Conservation (phyloP, 2,113 vertebrate genomes). For the Seriola dumerili region DNA sequence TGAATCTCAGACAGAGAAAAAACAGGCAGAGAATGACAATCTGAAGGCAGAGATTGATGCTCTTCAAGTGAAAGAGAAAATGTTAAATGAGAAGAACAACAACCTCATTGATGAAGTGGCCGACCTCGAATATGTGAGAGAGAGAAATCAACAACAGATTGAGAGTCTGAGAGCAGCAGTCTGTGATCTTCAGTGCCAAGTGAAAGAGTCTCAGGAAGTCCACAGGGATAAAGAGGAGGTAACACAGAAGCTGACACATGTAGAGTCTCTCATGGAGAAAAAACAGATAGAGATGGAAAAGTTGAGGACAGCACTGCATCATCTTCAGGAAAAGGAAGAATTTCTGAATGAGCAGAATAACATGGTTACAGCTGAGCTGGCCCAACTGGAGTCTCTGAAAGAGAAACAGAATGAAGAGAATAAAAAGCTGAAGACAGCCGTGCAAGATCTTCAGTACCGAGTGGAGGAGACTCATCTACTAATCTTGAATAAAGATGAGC, state of each 20-base stretch:
- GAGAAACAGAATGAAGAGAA: neutral
- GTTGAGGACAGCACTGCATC: too few species aligned
- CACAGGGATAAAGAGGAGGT: neutral
- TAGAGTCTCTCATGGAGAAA: neutral
- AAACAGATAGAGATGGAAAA: neutral
- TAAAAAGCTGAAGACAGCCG: neutral
- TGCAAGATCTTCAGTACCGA: neutral
- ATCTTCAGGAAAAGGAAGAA: neutral
- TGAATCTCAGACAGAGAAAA: too few species aligned
- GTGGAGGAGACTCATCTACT: neutral
- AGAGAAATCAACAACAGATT: too few species aligned
- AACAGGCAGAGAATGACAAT: too few species aligned
- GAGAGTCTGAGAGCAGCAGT: too few species aligned
- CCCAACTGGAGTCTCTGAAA: too few species aligned
- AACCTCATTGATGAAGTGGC: too few species aligned
- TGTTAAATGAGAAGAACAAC: too few species aligned
- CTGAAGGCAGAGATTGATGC: too few species aligned
- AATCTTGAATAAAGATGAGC: neutral
- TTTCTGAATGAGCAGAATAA: neutral
- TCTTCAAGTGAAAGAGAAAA: too few species aligned
- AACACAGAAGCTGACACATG: neutral
- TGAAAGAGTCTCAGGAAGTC: neutral
- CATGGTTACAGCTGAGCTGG: neutral
- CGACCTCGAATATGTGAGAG: too few species aligned
- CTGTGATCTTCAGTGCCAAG: neutral